Conservation (phyloP, 1,140 invertebrate species). For the Drosophila dunni region DNA sequence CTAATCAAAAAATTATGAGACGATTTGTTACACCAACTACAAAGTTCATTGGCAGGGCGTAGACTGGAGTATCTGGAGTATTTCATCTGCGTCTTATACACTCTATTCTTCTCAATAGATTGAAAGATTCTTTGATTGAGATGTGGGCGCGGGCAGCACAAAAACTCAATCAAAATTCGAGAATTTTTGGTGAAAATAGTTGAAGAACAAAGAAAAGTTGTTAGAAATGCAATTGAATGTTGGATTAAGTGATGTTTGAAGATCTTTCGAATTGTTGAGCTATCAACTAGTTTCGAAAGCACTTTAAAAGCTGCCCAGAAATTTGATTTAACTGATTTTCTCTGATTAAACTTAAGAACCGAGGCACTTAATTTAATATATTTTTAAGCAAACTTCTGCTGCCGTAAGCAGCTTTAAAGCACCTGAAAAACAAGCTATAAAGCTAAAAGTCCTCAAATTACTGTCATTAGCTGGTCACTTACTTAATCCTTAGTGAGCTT, state of each 20-base stretch:
- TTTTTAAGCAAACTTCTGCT: too few relatives aligned
- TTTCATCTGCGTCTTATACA: not conserved
- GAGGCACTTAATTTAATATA: too few relatives aligned
- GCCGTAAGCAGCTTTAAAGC: too few relatives aligned
- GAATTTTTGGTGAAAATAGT: not conserved
- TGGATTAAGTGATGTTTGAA: not conserved
- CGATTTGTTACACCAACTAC: conserved; percentile 68
- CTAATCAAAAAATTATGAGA: conserved; percentile 76
- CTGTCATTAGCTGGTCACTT: too few relatives aligned
- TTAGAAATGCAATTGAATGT: not conserved
- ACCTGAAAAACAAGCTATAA: too few relatives aligned
- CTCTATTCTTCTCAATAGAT: conserved; percentile 2
- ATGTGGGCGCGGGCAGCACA: conserved; percentile 58
- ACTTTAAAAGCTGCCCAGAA: not conserved
- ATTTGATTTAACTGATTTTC: not conserved
- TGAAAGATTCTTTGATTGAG: conserved; percentile 57
- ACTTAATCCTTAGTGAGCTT: too few relatives aligned
- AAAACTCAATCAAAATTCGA: conserved; percentile 36
- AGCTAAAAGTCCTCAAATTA: too few relatives aligned
- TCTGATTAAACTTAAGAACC: too few relatives aligned
- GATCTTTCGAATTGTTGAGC: not conserved
- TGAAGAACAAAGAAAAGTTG: conserved; percentile 11
- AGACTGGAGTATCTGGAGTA: not conserved
- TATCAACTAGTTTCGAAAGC: not conserved
- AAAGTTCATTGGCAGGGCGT: conserved; percentile 46